Evolutionary conservation across 2,113 vertebrate species (phyloP), one percentile per base, ranked within the genome.

Genomic region (Spea multiplicata): DNA sequence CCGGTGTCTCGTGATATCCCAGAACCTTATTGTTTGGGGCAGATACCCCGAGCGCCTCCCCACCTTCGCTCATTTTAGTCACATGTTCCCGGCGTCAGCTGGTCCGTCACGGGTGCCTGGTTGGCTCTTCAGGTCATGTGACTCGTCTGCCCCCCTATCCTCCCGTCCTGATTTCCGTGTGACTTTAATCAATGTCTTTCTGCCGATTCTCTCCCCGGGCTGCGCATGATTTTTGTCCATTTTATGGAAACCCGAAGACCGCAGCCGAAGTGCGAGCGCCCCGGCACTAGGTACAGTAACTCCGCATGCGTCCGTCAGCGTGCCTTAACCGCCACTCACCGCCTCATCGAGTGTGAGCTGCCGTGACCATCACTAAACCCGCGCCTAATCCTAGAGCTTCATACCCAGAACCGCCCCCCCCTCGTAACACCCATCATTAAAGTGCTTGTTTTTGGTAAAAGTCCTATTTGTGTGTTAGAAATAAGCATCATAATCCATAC

Each of bases 221-320:
- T 87, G 87, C 90, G 85, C 92, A 91, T 95, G 89, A 87, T 86
- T 90, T 82, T 91, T 86, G 87, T 87, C 89, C 3, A 88, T 93
- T 91, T 93, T 88, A 90, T 17, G 90, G 89, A 93, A 91, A 82
- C 90, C 91, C 91, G 95, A 97, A 98, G 95, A 97, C 87, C 95
- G 95, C 94, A 93, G 91, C 88, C 93, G 94, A 92, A 97, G 96
- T 93, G 96, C 93, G 66, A 97, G 96, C 86, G 96, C 95, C 75
- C 95, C 95, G 83, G 93, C 94, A 80, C 89, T 98, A 97, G 95
- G 95, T 97, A 96, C 85, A 86, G 95, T 96, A 96, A 87, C 86
- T 53, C 82, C 87, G 91, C 89, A 85, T 89, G 89, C 82, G 81
- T n/a, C 17, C 47, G 16, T 46, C 67, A 5, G 14, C 67, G 14